Conservation (phyloP, 2,113 vertebrate genomes). For the Hypanus sabinus region DNA sequence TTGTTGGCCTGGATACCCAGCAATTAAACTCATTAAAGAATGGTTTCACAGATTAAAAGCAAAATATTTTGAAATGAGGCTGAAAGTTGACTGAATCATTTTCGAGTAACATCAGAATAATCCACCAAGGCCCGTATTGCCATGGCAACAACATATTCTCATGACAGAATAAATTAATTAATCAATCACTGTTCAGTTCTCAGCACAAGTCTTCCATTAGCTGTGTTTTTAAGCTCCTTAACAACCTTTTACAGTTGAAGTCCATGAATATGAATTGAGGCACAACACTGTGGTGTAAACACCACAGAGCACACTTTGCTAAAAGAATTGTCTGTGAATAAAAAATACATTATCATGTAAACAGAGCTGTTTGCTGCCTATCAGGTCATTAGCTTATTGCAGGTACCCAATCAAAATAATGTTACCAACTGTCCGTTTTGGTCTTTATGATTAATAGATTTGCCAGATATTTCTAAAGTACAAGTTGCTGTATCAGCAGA, state of each 20-base stretch:
- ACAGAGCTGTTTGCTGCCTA: neutral
- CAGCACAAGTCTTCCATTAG: constrained; percentile 23
- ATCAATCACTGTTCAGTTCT: constrained; percentile 29
- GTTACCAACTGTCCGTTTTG: neutral
- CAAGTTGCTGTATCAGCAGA: neutral
- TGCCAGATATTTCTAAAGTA: neutral
- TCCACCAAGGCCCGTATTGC: neutral
- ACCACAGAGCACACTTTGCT: neutral
- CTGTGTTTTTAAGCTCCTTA: constrained; percentile 21
- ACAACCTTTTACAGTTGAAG: constrained; percentile 21
- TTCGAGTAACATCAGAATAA: constrained; percentile 5
- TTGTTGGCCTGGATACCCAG: neutral
- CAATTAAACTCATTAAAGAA: neutral
- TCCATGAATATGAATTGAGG: constrained; percentile 6
- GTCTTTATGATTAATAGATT: neutral
- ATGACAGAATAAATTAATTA: constrained; percentile 34
- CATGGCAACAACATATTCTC: constrained; percentile 13
- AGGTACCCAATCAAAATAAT: neutral
- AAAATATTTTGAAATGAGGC: neutral
- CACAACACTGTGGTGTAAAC: neutral
- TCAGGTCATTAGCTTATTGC: neutral
- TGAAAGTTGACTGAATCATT: neutral
- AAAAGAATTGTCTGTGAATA: neutral
- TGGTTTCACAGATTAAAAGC: neutral
- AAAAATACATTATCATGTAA: neutral